Conservation (phyloP, 2,113 vertebrate genomes). For the Chamaetylas fuelleborni region DNA sequence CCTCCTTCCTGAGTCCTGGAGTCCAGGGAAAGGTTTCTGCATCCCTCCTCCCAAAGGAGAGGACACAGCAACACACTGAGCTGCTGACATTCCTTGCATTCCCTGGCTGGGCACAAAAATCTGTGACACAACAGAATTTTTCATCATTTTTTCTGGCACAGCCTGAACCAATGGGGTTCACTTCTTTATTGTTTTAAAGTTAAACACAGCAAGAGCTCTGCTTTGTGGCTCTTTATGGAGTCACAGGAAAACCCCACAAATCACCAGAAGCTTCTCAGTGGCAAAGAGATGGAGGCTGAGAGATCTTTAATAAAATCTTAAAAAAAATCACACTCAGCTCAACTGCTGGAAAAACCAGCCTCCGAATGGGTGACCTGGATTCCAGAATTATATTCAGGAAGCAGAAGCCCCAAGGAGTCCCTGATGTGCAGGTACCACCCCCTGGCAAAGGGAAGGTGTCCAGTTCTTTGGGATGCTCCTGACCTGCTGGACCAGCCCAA, state of each 20-base stretch:
- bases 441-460: not conserved
- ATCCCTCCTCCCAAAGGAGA: not conserved
- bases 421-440: not conserved
- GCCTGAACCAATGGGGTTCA: not conserved
- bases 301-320: not conserved
- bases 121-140: not conserved
- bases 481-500: not conserved
- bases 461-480: not conserved
- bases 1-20: not conserved
- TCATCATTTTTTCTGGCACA: not conserved
- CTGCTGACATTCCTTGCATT: rapidly evolving
- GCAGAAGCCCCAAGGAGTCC: not conserved
- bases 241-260: not conserved
- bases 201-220: not conserved
- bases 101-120: not conserved
- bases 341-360: not conserved
- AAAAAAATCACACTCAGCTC: not conserved
- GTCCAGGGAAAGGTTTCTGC: not conserved
- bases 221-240: not conserved
- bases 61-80: rapidly evolving
- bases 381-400: not conserved
- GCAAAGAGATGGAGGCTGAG: not conserved
- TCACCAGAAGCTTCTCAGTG: not conserved
- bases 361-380: not conserved
- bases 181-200: not conserved